phyloP scores from a whole-genome alignment of 1,140 invertebrate species.

The Alviniconcha marisindica region DNA sequence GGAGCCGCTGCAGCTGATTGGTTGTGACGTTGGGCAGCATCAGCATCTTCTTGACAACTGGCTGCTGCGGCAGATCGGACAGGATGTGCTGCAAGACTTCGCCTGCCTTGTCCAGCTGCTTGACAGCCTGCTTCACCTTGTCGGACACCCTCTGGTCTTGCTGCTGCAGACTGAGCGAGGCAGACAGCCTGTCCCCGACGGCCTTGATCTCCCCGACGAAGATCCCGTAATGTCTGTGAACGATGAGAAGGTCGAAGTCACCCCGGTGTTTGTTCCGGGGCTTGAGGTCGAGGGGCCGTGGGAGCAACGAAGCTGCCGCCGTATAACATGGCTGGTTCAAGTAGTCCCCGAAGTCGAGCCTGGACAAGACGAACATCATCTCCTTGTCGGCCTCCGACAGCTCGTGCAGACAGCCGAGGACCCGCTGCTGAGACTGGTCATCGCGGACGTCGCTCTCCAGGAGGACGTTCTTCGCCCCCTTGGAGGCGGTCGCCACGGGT shows the following conservation, averaged over 20 bases:
- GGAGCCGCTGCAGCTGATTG: not conserved
- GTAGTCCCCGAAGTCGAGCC: not conserved
- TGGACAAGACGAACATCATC: not conserved
- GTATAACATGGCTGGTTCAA: not conserved
- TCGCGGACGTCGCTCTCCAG: not conserved
- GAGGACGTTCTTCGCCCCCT: not conserved
- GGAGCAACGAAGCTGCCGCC: not conserved
- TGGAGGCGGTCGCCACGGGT: not conserved
- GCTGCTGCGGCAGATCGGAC: not conserved
- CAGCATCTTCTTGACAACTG: not conserved
- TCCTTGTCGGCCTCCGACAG: not conserved
- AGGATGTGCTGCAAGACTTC: not conserved
- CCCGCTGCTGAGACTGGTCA: slow-evolving; percentile 12
- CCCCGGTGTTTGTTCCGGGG: not conserved
- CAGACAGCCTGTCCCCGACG: not conserved
- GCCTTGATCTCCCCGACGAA: slow-evolving; percentile 2
- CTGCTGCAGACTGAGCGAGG: not conserved
- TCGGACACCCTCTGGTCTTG: not conserved
- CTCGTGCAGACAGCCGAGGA: not conserved
- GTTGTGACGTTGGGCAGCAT: slow-evolving; percentile 9
- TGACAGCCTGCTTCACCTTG: not conserved
- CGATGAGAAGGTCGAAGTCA: slow-evolving; percentile 14
- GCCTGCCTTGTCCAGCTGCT: slow-evolving; percentile 8
- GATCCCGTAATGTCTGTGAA: slow-evolving; percentile 1
- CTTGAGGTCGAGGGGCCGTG: not conserved